A percentile compares a stretch with the other conserved stretches of the same genome.
These are phyloP conservation scores for Drosophila maculinotata DNA, from an alignment of 2,888 invertebrate genomes.

Conservation along the genomic window DNA sequence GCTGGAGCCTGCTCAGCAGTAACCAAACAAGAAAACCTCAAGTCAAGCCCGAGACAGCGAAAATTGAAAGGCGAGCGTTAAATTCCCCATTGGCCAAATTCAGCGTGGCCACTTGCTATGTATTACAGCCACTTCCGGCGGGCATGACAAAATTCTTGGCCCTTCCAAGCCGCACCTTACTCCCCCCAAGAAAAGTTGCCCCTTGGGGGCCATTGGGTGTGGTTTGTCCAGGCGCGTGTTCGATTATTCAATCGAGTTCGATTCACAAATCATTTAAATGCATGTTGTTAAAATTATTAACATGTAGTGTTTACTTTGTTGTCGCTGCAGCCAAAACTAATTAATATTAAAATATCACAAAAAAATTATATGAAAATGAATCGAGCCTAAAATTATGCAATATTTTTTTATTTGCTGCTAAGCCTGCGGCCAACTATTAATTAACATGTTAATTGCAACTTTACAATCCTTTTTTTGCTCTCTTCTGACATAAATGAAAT, in stretches of 20 bases:
- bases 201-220: constrained; percentile 10
- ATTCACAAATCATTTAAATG: constrained; percentile 49
- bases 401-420: constrained; percentile 45
- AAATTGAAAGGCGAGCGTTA: constrained; percentile 67
- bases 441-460: constrained; percentile 81
- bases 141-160: constrained; percentile 40
- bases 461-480: constrained; percentile 44
- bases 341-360: constrained; percentile 73
- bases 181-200: neutral
- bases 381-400: constrained; percentile 73
- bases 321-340: constrained; percentile 62
- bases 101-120: constrained; percentile 28
- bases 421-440: constrained; percentile 72
- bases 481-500: constrained; percentile 66
- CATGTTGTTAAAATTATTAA: constrained; percentile 32
- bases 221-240: constrained; percentile 10
- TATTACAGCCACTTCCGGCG: constrained; percentile 51
- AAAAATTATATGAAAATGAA: constrained; percentile 24
- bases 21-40: constrained; percentile 51
- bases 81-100: constrained; percentile 49
- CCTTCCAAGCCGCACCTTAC: neutral
- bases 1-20: constrained; percentile 45
- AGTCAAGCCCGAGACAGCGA: constrained; percentile 27
- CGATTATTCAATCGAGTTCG: constrained; percentile 29
- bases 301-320: constrained; percentile 41